phyloP scores from a whole-genome alignment of 1,140 invertebrate species.

The Eumeta japonica region DNA sequence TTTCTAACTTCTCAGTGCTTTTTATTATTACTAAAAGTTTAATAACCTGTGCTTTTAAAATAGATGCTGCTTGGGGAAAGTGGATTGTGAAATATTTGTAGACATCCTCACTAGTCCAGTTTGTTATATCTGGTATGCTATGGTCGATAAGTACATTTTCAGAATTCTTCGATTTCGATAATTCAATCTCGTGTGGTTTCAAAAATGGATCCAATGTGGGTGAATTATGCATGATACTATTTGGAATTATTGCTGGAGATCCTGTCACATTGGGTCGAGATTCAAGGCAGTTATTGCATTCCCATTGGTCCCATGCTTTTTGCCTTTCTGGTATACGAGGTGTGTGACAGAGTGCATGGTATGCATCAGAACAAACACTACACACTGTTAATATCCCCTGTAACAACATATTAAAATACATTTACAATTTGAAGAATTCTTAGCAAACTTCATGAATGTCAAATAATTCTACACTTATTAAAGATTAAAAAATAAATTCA shows the following conservation, averaged over 20 bases:
- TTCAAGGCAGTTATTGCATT: conserved; percentile 60
- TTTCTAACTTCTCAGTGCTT: too few species aligned
- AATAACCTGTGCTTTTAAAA: conserved; percentile 77
- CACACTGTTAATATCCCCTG: conserved; percentile 75
- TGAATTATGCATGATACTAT: conserved; percentile 26
- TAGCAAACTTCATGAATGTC: too few species aligned
- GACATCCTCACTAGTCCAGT: conserved; percentile 81
- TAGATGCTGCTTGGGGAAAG: conserved; percentile 72
- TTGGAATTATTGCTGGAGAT: conserved; percentile 34
- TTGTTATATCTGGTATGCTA: conserved; percentile 73
- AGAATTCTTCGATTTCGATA: conserved; percentile 30
- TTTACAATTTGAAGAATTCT: too few species aligned
- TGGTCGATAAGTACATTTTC: conserved; percentile 59
- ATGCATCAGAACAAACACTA: conserved; percentile 78
- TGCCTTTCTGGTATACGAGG: conserved; percentile 60
- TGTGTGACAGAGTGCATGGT: conserved; percentile 74
- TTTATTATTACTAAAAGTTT: too few species aligned
- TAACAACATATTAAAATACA: conserved; percentile 20
- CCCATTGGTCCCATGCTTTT: conserved; percentile 59
- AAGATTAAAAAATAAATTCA: conserved; percentile 10
- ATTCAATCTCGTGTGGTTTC: conserved; percentile 47
- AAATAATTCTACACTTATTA: too few species aligned
- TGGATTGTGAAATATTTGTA: conserved; percentile 74
- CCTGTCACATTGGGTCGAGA: conserved; percentile 35
- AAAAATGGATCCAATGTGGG: conserved; percentile 37